phyloP scores from a whole-genome alignment of 2,797 vertebrate genomes.

The Lateolabrax maculatus region DNA sequence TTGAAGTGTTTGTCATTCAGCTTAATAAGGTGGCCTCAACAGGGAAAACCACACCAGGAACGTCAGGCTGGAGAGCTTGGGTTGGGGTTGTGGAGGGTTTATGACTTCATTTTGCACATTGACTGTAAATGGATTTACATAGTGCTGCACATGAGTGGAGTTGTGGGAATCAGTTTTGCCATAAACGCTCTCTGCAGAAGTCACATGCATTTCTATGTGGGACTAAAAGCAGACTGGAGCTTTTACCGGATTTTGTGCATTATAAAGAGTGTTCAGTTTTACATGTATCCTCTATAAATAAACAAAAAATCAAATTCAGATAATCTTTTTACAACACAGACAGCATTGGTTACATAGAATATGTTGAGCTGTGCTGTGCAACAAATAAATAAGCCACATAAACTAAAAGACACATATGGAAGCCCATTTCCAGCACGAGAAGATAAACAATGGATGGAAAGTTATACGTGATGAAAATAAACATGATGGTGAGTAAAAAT shows the following conservation, averaged over 20 bases:
- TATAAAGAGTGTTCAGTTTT: not conserved
- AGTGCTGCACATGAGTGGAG: constrained; percentile 25
- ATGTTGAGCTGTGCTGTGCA: not conserved
- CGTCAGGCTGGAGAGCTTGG: constrained; percentile 50
- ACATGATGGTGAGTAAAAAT: not conserved
- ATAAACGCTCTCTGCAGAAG: constrained; percentile 20
- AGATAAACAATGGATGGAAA: not conserved
- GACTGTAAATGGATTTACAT: constrained; percentile 52
- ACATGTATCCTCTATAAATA: not conserved
- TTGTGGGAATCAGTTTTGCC: constrained; percentile 32
- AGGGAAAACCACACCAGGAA: constrained; percentile 62
- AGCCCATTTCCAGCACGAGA: not conserved
- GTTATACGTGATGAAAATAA: not conserved
- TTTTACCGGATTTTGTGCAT: not conserved
- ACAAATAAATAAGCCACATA: not conserved
- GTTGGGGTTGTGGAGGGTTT: constrained; percentile 52
- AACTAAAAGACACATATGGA: not conserved
- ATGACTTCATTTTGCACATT: constrained; percentile 45
- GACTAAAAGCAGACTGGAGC: not conserved
- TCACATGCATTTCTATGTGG: not conserved
- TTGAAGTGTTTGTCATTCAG: constrained; percentile 77
- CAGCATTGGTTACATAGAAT: not conserved
- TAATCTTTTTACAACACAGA: not conserved
- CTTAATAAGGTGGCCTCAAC: constrained; percentile 70
- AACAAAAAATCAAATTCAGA: not conserved